Evolutionary conservation across 1,140 invertebrate species (phyloP).

Genomic region (Papilio glaucus): DNA sequence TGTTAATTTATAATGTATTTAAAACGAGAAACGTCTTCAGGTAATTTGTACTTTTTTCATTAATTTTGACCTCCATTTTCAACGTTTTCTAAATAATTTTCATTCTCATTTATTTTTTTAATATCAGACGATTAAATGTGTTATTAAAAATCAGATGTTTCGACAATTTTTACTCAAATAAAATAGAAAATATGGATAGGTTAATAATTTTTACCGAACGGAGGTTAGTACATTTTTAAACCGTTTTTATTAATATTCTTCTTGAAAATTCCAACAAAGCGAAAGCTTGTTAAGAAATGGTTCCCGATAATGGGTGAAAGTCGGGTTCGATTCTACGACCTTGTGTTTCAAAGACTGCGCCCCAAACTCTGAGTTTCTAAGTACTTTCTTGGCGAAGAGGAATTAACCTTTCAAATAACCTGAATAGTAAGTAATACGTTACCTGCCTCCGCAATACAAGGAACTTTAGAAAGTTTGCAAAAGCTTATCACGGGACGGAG

Average conservation of each 20-base stretch:
- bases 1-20: background rate
- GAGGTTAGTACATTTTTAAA: too few relatives aligned
- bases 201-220: too few relatives aligned
- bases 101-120: background rate
- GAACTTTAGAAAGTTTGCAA: slow-evolving; percentile 13
- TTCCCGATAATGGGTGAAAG: background rate
- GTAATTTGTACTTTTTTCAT: background rate
- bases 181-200: too few relatives aligned
- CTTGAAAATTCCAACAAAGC: too few relatives aligned
- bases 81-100: background rate
- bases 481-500: slow-evolving; percentile 27
- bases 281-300: background rate
- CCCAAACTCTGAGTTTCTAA: background rate
- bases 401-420: slow-evolving; percentile 7
- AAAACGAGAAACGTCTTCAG: background rate
- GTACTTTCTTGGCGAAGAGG: background rate
- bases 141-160: background rate
- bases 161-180: background rate
- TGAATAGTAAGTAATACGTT: slow-evolving; percentile 26
- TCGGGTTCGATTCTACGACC: background rate
- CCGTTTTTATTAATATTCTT: too few relatives aligned
- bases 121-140: background rate
- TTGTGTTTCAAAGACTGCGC: background rate
- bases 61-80: background rate
- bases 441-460: slow-evolving; percentile 41